Base-by-base conservation (phyloP, 2,113 vertebrate genomes). In the Stigmatopora nigra region DNA sequence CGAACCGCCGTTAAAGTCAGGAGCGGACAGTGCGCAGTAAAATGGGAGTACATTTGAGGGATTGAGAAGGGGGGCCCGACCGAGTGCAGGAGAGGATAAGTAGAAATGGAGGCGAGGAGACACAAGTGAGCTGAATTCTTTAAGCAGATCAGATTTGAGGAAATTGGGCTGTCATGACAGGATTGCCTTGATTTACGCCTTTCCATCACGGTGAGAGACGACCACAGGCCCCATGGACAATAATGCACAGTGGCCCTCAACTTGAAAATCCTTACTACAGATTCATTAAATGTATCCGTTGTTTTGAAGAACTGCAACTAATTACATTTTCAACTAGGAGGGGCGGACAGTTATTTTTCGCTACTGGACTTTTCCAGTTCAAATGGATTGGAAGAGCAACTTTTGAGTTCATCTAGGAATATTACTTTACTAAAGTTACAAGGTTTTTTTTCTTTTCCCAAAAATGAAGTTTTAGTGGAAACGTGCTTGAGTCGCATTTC, bases 151-250 rank as follows among this genome's bases (percentile, higher is more conserved):
- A 98, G 94, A 97, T 97, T 94, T 93, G 93, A 78, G 72, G 89
- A 96, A 98, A 99, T 98, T 97, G 95, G 95, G 92, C 95, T 99
- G 95, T 98, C 96, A 98, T 91, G 92, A 91, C 90, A 73, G 95
- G 93, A 95, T 92, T 92, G 95, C 90, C 88, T 91, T 95, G 94
- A 98, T 96, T 97, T 98, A 96, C 94, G 94, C 94, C 92, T 92
- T 91, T 97, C 95, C 92, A 96, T 99, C 95, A 98, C 90, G 80
- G 44, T 55, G 47, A 51, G 62, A n/a, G 66, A 59, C 67, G 64
- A 48, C 70, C 68, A 68, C 61, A 75, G 67, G n/a, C 25, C 71
- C 68, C 68, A 70, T 74, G 76, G 75, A 67, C 75, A 87, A 72
- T 79, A 79, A 84, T 79, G 72, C 78, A 78, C 70, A 71, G 53